Evolutionary conservation across 1,140 invertebrate genomes (phyloP).

Genomic region (Radopholus similis): DNA sequence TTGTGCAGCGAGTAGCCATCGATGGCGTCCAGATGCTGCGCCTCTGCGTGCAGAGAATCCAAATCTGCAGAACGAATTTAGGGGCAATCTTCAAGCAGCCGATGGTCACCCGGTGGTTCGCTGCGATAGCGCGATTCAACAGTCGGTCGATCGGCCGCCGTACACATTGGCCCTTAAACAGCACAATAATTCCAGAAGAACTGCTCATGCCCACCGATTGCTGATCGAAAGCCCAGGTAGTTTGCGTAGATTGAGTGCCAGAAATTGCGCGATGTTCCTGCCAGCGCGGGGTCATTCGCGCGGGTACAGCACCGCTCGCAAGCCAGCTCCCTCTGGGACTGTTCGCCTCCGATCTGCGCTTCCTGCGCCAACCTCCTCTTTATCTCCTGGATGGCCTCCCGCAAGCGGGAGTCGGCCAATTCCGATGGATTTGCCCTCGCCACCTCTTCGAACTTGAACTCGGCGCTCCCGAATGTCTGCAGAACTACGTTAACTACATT

Average conservation of each 20-base stretch:
- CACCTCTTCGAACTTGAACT: neutral
- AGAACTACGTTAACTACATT: neutral
- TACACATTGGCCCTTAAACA: too few species aligned
- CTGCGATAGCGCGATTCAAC: neutral
- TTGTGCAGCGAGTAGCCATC: neutral
- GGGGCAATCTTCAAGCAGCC: too few species aligned
- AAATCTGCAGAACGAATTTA: neutral
- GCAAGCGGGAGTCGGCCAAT: neutral
- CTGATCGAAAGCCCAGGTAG: neutral
- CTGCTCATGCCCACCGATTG: neutral
- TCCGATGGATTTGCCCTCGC: neutral
- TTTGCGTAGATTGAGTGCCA: constrained; percentile 11
- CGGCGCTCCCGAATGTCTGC: neutral
- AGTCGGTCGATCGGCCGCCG: too few species aligned
- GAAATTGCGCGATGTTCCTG: neutral
- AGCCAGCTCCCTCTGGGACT: neutral
- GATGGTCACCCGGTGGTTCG: neutral
- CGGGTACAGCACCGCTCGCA: constrained; percentile 5
- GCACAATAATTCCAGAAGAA: neutral
- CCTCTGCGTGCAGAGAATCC: neutral
- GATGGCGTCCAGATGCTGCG: neutral
- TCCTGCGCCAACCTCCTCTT: neutral
- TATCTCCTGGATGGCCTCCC: neutral
- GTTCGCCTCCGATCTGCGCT: neutral
- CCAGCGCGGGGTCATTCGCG: neutral